These are phyloP conservation scores for Trichomalopsis sarcophagae DNA, from an alignment of 1,140 invertebrate species.

Conservation along the genomic window DNA sequence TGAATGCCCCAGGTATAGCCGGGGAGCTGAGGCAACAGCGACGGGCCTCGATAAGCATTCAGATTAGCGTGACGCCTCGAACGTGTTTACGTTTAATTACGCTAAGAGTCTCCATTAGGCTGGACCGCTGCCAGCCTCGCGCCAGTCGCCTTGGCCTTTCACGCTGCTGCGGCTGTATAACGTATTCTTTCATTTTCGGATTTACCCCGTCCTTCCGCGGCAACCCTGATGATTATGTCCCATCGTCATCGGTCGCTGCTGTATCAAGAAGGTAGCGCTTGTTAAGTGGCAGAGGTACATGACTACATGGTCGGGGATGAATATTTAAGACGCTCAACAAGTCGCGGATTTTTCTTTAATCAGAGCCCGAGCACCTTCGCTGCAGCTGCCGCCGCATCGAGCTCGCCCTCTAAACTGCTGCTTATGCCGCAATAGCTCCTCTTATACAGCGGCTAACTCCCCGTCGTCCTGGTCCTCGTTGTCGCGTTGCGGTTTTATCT, in stretches of 20 bases:
- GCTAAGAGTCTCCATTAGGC: constrained; percentile 75
- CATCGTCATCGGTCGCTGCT: constrained; percentile 43
- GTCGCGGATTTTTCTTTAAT: constrained; percentile 75
- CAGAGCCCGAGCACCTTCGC: constrained; percentile 52
- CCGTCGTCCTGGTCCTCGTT: not conserved
- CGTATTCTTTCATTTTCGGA: too few species aligned
- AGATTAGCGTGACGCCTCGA: constrained; percentile 73
- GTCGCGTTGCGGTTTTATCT: constrained; percentile 23
- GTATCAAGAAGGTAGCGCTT: constrained; percentile 56
- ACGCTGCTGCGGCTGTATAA: too few species aligned
- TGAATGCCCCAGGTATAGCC: constrained; percentile 50
- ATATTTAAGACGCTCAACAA: constrained; percentile 75
- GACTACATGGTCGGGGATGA: constrained; percentile 71
- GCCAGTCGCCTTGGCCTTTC: constrained; percentile 13
- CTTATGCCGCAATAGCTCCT: constrained; percentile 11
- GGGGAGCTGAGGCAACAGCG: constrained; percentile 67
- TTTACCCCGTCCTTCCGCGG: too few species aligned
- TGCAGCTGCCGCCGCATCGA: not conserved
- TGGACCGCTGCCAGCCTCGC: constrained; percentile 70
- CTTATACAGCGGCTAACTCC: not conserved
- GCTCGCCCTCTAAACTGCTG: constrained; percentile 15
- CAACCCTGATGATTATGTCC: not conserved
- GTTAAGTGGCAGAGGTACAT: constrained; percentile 71
- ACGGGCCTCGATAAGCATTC: constrained; percentile 71
- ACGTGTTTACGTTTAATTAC: constrained; percentile 76